phyloP scores from a whole-genome alignment of 2,113 vertebrate species.

The Cnemophilus loriae region DNA sequence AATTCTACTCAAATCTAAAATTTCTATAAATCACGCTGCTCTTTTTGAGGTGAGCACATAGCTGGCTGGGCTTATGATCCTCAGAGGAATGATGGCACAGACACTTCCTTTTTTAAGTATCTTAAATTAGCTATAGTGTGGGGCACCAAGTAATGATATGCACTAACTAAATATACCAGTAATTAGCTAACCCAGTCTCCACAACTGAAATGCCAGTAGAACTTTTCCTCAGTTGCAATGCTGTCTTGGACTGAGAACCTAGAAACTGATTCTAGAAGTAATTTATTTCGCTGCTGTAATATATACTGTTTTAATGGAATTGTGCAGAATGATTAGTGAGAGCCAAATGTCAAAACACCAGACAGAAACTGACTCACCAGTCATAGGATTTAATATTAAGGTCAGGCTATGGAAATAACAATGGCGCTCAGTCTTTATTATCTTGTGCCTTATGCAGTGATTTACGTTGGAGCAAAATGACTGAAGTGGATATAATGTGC shows the following conservation, averaged over 20 bases:
- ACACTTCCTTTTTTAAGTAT: neutral
- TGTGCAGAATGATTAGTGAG: conserved; percentile 42
- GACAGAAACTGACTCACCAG: conserved; percentile 60
- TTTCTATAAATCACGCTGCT: neutral
- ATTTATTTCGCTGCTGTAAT: conserved; percentile 3
- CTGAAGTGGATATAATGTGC: neutral
- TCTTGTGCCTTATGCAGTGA: conserved; percentile 10
- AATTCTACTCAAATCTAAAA: neutral
- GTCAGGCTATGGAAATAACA: conserved; percentile 26
- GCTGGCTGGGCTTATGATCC: neutral
- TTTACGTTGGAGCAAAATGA: neutral
- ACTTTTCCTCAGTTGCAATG: neutral
- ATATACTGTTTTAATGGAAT: conserved; percentile 36
- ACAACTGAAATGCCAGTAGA: neutral
- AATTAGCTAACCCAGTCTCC: neutral
- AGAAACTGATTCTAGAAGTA: neutral
- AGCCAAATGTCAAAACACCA: conserved; percentile 51
- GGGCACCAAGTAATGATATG: neutral
- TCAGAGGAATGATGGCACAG: neutral
- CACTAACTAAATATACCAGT: neutral
- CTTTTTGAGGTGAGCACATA: neutral
- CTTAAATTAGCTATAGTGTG: neutral
- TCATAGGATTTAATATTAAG: conserved; percentile 38
- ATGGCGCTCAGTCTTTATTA: neutral
- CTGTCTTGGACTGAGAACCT: neutral